phyloP scores from a whole-genome alignment of 2,888 invertebrate species.

The Limnephilus rhombicus region DNA sequence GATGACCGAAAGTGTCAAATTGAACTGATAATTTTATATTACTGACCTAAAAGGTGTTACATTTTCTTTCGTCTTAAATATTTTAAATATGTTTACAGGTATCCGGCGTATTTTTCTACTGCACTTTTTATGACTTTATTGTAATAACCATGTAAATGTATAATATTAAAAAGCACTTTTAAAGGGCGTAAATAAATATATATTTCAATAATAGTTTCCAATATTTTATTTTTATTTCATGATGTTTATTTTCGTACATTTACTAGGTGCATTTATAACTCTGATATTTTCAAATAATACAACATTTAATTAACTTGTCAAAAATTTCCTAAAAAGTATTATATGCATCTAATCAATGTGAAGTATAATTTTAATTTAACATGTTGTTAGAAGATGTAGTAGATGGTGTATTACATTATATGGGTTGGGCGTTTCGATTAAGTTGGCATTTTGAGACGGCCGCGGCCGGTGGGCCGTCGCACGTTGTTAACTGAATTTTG shows the following conservation, averaged over 20 bases:
- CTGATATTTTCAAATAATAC: no score
- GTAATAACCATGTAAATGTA: no score
- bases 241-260: not conserved
- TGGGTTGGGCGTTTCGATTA: not conserved
- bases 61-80: no score
- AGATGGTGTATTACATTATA: not conserved
- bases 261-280: not conserved
- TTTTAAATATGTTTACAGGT: no score
- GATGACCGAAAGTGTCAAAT: no score
- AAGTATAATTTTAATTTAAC: not conserved
- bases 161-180: no score
- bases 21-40: no score
- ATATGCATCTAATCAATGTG: no score
- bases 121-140: no score
- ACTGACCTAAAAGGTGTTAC: no score
- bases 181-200: no score
- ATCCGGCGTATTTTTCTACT: no score
- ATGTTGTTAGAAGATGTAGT: not conserved
- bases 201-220: not conserved
- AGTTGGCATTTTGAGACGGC: not conserved
- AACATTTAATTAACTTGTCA: not conserved
- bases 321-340: not conserved
- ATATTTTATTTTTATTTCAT: not conserved
- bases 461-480: not conserved
- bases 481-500: slow-evolving; percentile 48